Percentiles rank a stretch among this genome's conserved stretches.
These are phyloP conservation scores for Ichneumoninae sp. DNA, from an alignment of 2,888 invertebrate genomes.

Conservation along the genomic window DNA sequence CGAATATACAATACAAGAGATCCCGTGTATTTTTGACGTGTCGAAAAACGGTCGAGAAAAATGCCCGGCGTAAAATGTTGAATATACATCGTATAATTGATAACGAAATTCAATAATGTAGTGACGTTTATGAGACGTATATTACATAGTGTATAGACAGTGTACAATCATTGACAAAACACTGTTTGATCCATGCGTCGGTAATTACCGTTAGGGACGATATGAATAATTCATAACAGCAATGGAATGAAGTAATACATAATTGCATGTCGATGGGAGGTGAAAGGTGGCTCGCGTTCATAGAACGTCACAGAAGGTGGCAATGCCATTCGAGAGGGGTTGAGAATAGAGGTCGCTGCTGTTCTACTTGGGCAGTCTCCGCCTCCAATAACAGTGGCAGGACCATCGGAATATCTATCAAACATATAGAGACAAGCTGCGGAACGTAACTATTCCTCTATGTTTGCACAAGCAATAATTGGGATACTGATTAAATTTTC, in stretches of 20 bases:
- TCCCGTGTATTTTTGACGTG: no score
- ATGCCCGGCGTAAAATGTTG: neutral
- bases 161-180: conserved; percentile 49
- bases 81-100: conserved; percentile 54
- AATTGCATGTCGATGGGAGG: conserved; percentile 53
- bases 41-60: no score
- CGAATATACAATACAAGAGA: no score
- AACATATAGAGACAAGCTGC: neutral
- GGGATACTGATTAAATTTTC: conserved; percentile 45
- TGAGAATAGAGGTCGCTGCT: conserved; percentile 7
- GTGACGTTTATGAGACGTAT: conserved; percentile 21
- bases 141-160: conserved; percentile 17
- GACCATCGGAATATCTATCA: conserved; percentile 23
- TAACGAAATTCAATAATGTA: conserved; percentile 52
- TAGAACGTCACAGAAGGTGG: neutral
- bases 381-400: conserved; percentile 26
- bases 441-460: conserved; percentile 19
- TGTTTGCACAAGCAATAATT: conserved; percentile 50
- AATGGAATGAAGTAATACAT: conserved; percentile 64
- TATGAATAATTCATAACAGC: conserved; percentile 62
- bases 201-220: conserved; percentile 57
- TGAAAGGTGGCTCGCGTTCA: conserved; percentile 13
- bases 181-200: conserved; percentile 62
- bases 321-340: neutral
- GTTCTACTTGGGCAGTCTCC: conserved; percentile 2